Percentiles rank a stretch among this genome's conserved stretches.
Conservation (phyloP, 2,797 vertebrate genomes). For the Silurus lanzhouensis region DNA sequence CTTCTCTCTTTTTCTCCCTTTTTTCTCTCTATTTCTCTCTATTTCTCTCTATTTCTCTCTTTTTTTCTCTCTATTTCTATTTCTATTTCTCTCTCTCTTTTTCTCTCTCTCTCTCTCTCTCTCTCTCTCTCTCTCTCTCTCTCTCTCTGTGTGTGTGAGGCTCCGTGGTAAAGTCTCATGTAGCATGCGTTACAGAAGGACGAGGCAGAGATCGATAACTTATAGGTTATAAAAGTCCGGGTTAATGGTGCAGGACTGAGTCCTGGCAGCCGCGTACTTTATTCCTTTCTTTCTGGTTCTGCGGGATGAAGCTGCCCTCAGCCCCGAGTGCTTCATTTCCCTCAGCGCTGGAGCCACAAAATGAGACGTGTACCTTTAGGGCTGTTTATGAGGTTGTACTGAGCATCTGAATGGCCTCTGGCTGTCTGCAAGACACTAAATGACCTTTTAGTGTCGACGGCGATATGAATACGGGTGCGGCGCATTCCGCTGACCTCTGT, state of each 20-base stretch:
- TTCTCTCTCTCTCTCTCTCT: too few species aligned
- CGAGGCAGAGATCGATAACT: conserved; percentile 51
- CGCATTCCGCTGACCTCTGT: conserved; percentile 23
- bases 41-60: too few species aligned
- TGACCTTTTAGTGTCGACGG: conserved; percentile 55
- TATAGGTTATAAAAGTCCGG: conserved; percentile 57
- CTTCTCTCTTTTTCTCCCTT: too few species aligned
- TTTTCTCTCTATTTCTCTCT: too few species aligned
- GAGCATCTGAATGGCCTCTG: conserved; percentile 42
- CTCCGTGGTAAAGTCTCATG: neutral
- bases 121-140: too few species aligned
- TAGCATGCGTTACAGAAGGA: conserved; percentile 48
- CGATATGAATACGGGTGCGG: conserved; percentile 16
- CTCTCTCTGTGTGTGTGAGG: neutral
- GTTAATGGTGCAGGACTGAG: conserved; percentile 58
- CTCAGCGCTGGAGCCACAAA: conserved; percentile 32
- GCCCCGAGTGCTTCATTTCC: conserved; percentile 38
- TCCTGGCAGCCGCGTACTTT: conserved; percentile 42
- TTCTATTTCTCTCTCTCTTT: too few species aligned
- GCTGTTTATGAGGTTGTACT: conserved; percentile 57
- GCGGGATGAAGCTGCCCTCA: conserved; percentile 30
- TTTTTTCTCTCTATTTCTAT: too few species aligned
- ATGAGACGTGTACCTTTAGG: conserved; percentile 50
- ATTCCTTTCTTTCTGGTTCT: conserved; percentile 36
- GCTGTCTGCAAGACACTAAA: conserved; percentile 55